Conservation (phyloP, 2,888 invertebrate genomes). For the Philaethria dido region DNA sequence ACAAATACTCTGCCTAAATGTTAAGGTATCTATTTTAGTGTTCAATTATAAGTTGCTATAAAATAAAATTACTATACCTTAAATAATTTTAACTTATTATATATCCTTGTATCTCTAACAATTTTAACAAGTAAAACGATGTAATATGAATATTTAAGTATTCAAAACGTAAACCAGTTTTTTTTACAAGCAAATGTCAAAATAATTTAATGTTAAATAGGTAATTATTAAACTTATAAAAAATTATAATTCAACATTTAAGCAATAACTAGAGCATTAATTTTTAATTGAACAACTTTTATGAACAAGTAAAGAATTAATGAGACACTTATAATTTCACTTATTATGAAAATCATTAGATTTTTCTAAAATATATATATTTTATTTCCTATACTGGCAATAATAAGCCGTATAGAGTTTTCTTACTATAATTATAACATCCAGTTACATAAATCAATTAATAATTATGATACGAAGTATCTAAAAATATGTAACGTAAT, state of each 20-base stretch:
- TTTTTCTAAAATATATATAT: not conserved
- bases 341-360: not conserved
- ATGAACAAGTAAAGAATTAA: slow-evolving; percentile 16
- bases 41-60: no score
- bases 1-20: no score
- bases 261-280: slow-evolving; percentile 37
- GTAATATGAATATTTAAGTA: not conserved
- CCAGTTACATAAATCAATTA: no score
- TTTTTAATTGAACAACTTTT: slow-evolving; percentile 33
- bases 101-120: not conserved
- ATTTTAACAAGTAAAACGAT: not conserved
- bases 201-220: not conserved
- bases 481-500: no score
- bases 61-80: not conserved
- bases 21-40: no score
- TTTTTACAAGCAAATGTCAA: not conserved
- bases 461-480: no score
- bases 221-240: slow-evolving; percentile 11
- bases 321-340: slow-evolving; percentile 13
- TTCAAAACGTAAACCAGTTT: not conserved
- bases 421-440: no score
- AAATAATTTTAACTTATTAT: not conserved
- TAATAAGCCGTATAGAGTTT: no score
- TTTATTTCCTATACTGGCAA: not conserved
- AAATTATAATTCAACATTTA: slow-evolving; percentile 8